A percentile compares a stretch with the other conserved stretches of the same genome.
These are phyloP conservation scores for Leucopsar rothschildi DNA, from an alignment of 2,113 vertebrate species.

Conservation along the genomic window DNA sequence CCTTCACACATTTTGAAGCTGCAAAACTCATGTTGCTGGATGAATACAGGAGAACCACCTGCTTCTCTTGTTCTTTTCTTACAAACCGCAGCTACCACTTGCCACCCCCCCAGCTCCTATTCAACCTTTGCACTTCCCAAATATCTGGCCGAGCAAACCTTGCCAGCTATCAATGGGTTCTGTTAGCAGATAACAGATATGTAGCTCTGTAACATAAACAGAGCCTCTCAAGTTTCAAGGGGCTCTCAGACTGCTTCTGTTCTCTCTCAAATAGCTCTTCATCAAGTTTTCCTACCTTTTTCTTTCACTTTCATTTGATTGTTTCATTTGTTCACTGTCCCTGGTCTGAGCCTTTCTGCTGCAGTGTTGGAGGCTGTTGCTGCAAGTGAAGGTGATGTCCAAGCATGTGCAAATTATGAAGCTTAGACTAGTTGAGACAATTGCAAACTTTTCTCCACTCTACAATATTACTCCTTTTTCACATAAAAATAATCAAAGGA, in stretches of 20 bases:
- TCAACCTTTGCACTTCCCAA: background rate
- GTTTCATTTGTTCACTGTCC: background rate
- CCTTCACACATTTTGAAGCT: background rate
- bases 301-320: background rate
- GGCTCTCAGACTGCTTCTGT: background rate
- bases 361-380: background rate
- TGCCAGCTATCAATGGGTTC: rapidly evolving
- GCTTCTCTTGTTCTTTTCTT: background rate
- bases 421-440: background rate
- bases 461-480: background rate
- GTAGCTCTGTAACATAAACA: background rate
- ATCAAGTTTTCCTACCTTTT: background rate
- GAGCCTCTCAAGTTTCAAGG: background rate
- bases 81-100: background rate
- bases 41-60: background rate
- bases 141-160: background rate
- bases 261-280: background rate
- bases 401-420: background rate
- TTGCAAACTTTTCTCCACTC: background rate
- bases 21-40: background rate
- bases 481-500: background rate
- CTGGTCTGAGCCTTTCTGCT: background rate
- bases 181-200: background rate
- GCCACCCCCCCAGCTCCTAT: background rate
- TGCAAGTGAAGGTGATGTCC: background rate